Conservation (phyloP, 1,140 invertebrate species). For the Rhopalosiphum maidis region DNA sequence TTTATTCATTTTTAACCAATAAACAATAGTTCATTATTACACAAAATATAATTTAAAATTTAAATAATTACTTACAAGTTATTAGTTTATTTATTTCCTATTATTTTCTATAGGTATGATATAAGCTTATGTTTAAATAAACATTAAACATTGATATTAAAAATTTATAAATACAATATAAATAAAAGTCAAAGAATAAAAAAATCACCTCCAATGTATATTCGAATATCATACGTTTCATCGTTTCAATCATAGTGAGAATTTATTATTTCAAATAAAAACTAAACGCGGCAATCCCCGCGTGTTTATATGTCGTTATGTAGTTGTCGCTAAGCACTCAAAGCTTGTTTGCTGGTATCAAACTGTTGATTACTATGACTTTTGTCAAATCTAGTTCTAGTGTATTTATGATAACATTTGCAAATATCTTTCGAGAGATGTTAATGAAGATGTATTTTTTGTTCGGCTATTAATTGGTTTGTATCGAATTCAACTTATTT, state of each 20-base stretch:
- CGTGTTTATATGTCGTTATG: not conserved
- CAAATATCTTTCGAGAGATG: not conserved
- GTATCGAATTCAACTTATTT: not conserved
- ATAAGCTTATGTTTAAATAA: no score
- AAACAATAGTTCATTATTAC: no score
- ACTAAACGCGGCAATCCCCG: not conserved
- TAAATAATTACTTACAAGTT: no score
- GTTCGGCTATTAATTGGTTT: not conserved
- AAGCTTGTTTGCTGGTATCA: not conserved
- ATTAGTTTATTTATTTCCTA: no score
- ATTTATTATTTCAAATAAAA: not conserved
- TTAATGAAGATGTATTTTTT: not conserved
- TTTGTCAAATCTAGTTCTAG: not conserved
- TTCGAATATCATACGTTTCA: not conserved
- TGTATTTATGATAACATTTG: not conserved
- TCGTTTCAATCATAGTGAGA: not conserved
- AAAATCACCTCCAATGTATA: no score
- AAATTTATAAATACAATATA: no score
- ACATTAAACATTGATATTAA: no score
- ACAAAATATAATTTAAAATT: no score
- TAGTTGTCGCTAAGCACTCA: not conserved
- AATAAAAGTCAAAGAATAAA: no score
- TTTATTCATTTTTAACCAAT: no score
- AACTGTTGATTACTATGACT: not conserved
- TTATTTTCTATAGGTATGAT: no score